Base-by-base conservation (phyloP, 2,113 vertebrate genomes). In the Dermatemys mawii region DNA sequence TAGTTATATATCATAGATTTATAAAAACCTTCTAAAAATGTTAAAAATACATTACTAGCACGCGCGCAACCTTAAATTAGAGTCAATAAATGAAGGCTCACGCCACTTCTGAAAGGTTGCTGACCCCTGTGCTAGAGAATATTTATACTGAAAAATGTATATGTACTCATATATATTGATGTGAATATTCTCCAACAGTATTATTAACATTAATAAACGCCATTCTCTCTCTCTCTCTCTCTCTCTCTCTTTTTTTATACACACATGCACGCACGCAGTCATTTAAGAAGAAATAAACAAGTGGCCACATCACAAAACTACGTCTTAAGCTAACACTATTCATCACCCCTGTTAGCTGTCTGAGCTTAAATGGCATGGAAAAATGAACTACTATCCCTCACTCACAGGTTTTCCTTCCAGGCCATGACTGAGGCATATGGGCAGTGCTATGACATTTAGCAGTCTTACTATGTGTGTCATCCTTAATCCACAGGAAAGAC, bases 241-340 rank as follows among this genome's bases (percentile, higher is more conserved):
- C 19, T 38, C 35, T 70, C 50, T 51, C 50, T 51, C 1, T 53
- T 51, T 51, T 51, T 51, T 19, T 21, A 21, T 51, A 63, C 60
- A 19, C 29, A 60, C 6, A 63, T 3, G 32, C 32, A 5, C 29
- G 4, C 19, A 38, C 35, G 22, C 35, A 70, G 35, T 38, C n/a
- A 38, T 70, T 70, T 38, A 70, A 38, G 17, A 70, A 70, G 35
- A 70, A 38, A 38, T 70, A 38, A 70, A 70, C 35, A n/a, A n/a
- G 16, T 38, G 32, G n/a, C 19, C 4, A 38, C 63, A 38, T 22
- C 63, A 38, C 63, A 38, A 11, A 8, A 54, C 87, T 41, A 78
- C 32, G 22, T 94, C 54, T 96, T 92, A 7, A 26, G 75, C 35
- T 17, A 17, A 10, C 24, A 27, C 78, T 27, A 11, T 83, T 86